Base-by-base conservation (phyloP, 2,113 vertebrate species). In the Dicentrarchus labrax region DNA sequence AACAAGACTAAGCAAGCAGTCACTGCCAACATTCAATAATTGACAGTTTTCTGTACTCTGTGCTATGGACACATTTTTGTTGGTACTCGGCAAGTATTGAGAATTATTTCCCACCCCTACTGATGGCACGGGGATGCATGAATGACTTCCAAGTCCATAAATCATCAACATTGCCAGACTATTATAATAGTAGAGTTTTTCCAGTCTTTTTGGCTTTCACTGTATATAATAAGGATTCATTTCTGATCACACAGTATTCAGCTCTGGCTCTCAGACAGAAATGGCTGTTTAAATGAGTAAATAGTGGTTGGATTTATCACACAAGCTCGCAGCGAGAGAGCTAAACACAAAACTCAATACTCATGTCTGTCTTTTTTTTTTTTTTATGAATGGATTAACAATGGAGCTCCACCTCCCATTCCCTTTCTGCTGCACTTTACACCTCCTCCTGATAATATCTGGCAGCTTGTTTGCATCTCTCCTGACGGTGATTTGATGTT, bases 381-480 rank as follows among this genome's bases (percentile, higher is more conserved):
- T 17, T 45, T 12, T 38, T 19, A 30, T 48, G 77, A 56, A 57
- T 59, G n/a, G 70, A 47, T 74, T 82, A 53, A 24, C 78, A 10
- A 13, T 50, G 22, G 66, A 22, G 72, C 41, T 69, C 76, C 54
- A 24, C 36, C 80, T 11, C 11, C 36, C 30, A 2, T 60, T 61
- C 48, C 72, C 76, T 68, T 12, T 65, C 54, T 57, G 1, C 45
- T 76, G 77, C 80, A 59, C 80, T 85, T 79, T 76, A 47, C 76
- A 16, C 74, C 36, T 59, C 54, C 16, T 16, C 30, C 50, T 73
- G 88, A 89, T 88, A 72, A 66, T 70, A 69, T 79, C 87, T 68
- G 77, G 78, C 83, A 73, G 79, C 68, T 90, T 84, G 78, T 89
- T 92, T 90, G 71, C 87, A 73, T 87, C 83, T 73, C 72, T 71